Evolutionary conservation across 2,888 invertebrate genomes (phyloP).

Genomic region (Rhagonycha lutea): DNA sequence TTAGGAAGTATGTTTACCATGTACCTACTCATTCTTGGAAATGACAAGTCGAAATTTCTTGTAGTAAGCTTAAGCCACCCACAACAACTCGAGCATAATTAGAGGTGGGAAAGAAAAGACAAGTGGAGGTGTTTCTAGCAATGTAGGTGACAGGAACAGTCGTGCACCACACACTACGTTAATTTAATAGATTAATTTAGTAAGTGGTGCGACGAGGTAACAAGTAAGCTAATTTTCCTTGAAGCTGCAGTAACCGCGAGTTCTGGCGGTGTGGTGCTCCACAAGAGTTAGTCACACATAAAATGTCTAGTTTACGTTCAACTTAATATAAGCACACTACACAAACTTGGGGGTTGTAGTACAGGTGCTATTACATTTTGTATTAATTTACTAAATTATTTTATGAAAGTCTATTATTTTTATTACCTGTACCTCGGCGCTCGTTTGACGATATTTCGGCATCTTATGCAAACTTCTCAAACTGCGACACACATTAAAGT

Average conservation of each 20-base stretch:
- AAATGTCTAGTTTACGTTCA: constrained; percentile 30
- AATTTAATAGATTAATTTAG: constrained; percentile 57
- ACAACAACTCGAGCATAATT: constrained; percentile 34
- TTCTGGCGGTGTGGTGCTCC: constrained; percentile 37
- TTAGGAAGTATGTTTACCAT: background rate
- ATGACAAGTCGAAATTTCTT: constrained; percentile 22
- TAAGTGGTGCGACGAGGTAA: constrained; percentile 55
- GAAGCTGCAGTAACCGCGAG: constrained; percentile 41
- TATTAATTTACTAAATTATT: background rate
- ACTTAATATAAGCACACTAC: constrained; percentile 21
- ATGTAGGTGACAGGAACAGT: constrained; percentile 53
- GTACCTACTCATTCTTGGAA: constrained; percentile 9
- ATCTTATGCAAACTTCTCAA: constrained; percentile 25
- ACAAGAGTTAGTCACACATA: constrained; percentile 39
- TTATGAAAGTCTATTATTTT: background rate
- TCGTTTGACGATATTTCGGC: constrained; percentile 23
- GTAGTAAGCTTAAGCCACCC: constrained; percentile 27
- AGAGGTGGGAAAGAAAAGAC: constrained; percentile 35
- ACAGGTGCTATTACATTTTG: constrained; percentile 1
- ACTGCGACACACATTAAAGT: constrained; percentile 29
- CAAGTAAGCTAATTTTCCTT: constrained; percentile 54
- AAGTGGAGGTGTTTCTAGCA: constrained; percentile 40
- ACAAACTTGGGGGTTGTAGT: constrained; percentile 12
- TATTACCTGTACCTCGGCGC: background rate
- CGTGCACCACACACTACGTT: constrained; percentile 46